Evolutionary conservation across 2,797 vertebrate species (phyloP), one percentile per base, ranked within the genome.

Genomic region (Helostoma temminkii): DNA sequence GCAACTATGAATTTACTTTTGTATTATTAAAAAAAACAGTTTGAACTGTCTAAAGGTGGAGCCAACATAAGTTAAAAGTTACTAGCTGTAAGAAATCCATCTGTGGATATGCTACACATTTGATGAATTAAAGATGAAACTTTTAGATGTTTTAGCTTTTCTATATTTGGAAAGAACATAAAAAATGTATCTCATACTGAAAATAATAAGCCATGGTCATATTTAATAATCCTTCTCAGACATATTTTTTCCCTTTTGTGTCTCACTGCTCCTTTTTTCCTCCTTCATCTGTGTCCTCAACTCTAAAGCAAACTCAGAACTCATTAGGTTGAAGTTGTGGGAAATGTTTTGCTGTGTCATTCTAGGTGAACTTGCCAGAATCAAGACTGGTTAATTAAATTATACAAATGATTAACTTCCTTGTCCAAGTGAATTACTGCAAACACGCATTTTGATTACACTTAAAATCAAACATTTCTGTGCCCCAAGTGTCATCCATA

Each of bases 91-190:
- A 48, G 54, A 75, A 39, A 65, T 53, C 49, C 66, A 64, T 64
- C 32, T 45, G 50, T 71, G 59, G 14, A 59, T 41, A 19, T 28
- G 47, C 14, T 76, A 50, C 41, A 37, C 50, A 57, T 72, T 41
- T 71, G 48, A 55, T 85, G 41, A 68, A 81, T 79, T 73, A 73
- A 78, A 80, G 18, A 73, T 76, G 42, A 43, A 55, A 78, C 14
- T 46, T 69, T 70, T 41, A 36, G 52, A 75, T 57, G 43, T 71
- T 68, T 66, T 21, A 36, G 43, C 5, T 34, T 74, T 66, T 48
- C 54, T 55, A 61, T 64, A 32, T 76, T 81, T 49, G 1, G n/a
- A 71, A 32, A 61, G 12, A 49, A 47, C n/a, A 69, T 74, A 7
- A 78, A 74, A 64, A 37, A 67, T 36, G 3, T 4, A 42, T 66